Percentiles rank a stretch among this genome's conserved stretches.
phyloP scores from a whole-genome alignment of 2,113 vertebrate genomes.

The Dermatemys mawii region DNA sequence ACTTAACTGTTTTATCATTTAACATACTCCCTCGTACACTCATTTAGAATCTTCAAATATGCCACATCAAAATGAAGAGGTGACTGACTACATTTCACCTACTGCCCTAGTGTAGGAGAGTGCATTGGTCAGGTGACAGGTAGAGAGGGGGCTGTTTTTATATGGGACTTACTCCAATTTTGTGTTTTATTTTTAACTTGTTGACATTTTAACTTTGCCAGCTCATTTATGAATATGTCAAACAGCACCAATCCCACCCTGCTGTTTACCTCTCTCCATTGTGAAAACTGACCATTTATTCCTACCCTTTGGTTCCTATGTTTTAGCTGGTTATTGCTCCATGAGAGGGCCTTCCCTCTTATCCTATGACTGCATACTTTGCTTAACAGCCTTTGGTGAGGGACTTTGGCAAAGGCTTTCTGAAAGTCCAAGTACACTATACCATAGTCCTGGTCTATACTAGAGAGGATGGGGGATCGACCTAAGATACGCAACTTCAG shows the following conservation, averaged over 20 bases:
- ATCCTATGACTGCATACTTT: not conserved
- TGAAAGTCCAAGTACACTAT: not conserved
- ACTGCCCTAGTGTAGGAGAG: not conserved
- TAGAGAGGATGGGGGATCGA: no score
- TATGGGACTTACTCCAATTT: not conserved
- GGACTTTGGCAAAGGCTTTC: not conserved
- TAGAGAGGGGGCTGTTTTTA: not conserved
- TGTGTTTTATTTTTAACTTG: not conserved
- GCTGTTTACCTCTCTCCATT: not conserved
- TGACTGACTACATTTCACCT: not conserved
- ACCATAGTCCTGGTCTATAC: no score
- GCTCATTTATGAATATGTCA: not conserved
- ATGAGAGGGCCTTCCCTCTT: not conserved
- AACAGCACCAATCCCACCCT: no score
- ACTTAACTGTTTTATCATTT: not conserved
- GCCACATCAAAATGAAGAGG: not conserved
- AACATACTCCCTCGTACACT: not conserved
- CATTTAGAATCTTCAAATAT: rapidly evolving
- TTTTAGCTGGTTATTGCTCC: not conserved
- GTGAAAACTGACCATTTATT: not conserved
- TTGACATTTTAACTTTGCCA: not conserved
- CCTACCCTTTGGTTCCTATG: not conserved
- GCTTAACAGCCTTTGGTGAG: not conserved
- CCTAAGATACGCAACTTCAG: no score
- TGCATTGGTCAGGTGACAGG: not conserved